These are phyloP conservation scores for Tachycineta bicolor DNA, from an alignment of 2,113 vertebrate species.

Conservation along the genomic window DNA sequence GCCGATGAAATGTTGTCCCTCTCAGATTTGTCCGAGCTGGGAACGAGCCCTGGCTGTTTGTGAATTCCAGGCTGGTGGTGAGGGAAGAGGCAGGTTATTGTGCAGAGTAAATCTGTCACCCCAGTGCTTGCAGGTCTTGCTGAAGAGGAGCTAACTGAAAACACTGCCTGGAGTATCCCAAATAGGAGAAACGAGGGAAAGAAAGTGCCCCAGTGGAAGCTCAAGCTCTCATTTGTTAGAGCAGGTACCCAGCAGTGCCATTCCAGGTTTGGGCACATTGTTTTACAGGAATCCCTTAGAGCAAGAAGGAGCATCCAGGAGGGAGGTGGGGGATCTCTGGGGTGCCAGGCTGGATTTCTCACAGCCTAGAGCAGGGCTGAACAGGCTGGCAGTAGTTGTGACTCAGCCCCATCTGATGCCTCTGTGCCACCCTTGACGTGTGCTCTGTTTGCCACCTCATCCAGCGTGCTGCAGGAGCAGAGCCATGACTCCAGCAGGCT, in stretches of 20 bases:
- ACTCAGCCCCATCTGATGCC: not conserved
- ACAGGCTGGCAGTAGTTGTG: not conserved
- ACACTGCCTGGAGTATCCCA: not conserved
- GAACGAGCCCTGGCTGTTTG: not conserved
- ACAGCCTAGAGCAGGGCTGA: not conserved
- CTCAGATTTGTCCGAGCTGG: not conserved
- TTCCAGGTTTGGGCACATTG: not conserved
- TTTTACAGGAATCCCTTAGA: not conserved
- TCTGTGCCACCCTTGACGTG: not conserved
- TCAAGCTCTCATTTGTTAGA: fast-evolving
- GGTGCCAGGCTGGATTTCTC: not conserved
- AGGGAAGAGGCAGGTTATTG: constrained; percentile 16
- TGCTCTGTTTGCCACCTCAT: not conserved
- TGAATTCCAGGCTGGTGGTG: not conserved
- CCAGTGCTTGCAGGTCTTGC: not conserved
- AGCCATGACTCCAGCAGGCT: not conserved
- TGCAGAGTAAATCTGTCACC: constrained; percentile 38
- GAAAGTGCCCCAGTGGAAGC: not conserved
- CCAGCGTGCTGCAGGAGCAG: not conserved
- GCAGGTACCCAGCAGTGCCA: not conserved
- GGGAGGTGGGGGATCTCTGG: not conserved
- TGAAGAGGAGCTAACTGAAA: not conserved
- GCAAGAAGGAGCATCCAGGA: not conserved
- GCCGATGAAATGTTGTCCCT: not conserved
- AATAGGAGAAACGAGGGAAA: not conserved